Conservation (phyloP, 2,113 vertebrate species). For the Calypte anna region DNA sequence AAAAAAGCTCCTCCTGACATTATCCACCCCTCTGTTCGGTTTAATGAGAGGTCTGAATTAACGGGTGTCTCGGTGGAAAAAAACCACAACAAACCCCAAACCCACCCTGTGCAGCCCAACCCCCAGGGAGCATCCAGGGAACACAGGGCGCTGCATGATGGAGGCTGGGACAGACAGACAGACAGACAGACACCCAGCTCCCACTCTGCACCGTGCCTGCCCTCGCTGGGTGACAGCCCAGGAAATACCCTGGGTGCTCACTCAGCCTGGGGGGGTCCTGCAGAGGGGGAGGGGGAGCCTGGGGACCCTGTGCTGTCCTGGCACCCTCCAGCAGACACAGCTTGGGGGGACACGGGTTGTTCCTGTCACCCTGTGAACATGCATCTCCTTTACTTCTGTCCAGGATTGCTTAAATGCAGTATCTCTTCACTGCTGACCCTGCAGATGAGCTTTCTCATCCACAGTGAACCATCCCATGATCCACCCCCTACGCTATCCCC, state of each 20-base stretch:
- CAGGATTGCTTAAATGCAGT: no score
- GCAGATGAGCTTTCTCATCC: not conserved
- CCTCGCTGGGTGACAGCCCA: not conserved
- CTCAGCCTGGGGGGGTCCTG: accelerated
- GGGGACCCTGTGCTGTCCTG: accelerated
- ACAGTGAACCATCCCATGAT: accelerated
- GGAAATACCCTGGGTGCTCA: not conserved
- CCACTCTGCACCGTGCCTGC: not conserved
- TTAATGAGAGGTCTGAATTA: not conserved
- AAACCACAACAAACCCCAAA: no score
- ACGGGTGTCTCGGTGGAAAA: not conserved
- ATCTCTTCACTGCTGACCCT: not conserved
- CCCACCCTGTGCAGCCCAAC: not conserved
- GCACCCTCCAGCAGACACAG: not conserved
- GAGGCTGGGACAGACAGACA: no score
- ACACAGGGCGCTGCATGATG: no score
- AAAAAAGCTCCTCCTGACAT: not conserved
- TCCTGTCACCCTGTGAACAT: not conserved
- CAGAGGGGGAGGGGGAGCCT: not conserved
- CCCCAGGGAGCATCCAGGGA: not conserved
- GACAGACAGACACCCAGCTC: not conserved
- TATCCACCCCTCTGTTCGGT: not conserved
- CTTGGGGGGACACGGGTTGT: not conserved
- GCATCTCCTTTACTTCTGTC: not conserved
- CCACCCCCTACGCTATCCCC: not conserved